Base-by-base conservation (phyloP, 2,797 vertebrate genomes). In the Labroides dimidiatus region DNA sequence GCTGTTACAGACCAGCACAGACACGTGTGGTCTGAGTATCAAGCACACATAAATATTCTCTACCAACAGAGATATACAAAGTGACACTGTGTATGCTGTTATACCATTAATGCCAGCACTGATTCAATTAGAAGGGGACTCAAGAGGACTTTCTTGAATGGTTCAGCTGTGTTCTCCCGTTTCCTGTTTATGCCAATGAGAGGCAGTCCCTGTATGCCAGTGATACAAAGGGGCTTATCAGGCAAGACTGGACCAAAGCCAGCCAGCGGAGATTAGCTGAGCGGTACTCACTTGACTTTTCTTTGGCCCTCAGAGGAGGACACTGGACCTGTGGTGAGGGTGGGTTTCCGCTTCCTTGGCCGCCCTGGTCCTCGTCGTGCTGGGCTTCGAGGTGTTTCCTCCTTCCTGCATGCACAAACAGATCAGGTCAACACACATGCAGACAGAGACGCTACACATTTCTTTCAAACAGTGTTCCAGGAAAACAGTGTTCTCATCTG, bases 331-430 rank as follows among this genome's bases (percentile, higher is more conserved):
- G 90, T 70, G 51, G 84, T 78, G 50, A 91, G 81, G 72, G 90
- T 78, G 58, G 92, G 92, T 74, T 96, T 98, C 74, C 96, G 92
- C 77, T 99, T 99, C 88, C 97, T 92, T 0, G 97, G 97, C 76
- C 97, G 92, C 4, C 97, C 97, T 0, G 97, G 97, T 5, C 97
- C 97, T 1, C 97, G 92, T 9, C 97, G 92, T 0, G 96, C 97
- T 0, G 97, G 97, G 86, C 97, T 98, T 45, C 96, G 93, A 1
- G 96, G 96, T 73, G 94, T 96, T 90, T 99, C 97, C 0, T 99
- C 97, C 77, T 96, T 96, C 91, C 97, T 99, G 90, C 57, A 78
- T 47, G 56, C 69, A 81, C 54, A 71, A 21, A 54, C 62, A 81
- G 79, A 83, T 70, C n/a, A n/a, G n/a, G 37, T 67, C 70, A 84